A percentile compares a stretch with the other conserved stretches of the same genome.
phyloP scores from a whole-genome alignment of 2,888 invertebrate genomes.

The Cepaea hortensis region DNA sequence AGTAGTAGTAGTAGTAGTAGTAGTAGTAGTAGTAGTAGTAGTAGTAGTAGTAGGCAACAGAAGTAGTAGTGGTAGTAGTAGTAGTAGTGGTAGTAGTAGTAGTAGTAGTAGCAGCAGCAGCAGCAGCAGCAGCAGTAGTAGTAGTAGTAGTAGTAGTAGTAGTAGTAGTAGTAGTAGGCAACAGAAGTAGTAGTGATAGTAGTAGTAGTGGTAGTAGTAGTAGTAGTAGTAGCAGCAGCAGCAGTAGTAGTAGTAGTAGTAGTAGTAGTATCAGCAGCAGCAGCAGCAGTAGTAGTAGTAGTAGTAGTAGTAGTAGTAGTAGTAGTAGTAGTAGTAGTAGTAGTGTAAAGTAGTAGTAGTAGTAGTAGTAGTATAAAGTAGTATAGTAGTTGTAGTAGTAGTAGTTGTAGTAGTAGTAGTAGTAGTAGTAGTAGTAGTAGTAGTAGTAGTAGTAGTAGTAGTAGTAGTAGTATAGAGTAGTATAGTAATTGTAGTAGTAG shows the following conservation, averaged over 20 bases:
- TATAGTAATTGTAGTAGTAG: background rate
- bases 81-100: background rate
- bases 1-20: background rate
- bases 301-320: background rate
- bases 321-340: background rate
- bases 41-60: background rate
- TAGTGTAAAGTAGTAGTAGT: background rate
- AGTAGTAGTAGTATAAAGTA: background rate
- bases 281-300: background rate
- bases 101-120: background rate
- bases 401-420: background rate
- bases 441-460: background rate
- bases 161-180: background rate
- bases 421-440: background rate
- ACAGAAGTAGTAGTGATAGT: background rate
- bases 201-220: background rate
- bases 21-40: background rate
- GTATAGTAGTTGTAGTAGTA: background rate
- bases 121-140: background rate
- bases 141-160: background rate
- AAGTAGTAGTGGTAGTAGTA: background rate
- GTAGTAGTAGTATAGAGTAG: background rate
- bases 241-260: background rate
- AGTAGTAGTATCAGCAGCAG: background rate
- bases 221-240: background rate